Conservation (phyloP, 2,888 invertebrate species). For the Polydesmus complanatus region DNA sequence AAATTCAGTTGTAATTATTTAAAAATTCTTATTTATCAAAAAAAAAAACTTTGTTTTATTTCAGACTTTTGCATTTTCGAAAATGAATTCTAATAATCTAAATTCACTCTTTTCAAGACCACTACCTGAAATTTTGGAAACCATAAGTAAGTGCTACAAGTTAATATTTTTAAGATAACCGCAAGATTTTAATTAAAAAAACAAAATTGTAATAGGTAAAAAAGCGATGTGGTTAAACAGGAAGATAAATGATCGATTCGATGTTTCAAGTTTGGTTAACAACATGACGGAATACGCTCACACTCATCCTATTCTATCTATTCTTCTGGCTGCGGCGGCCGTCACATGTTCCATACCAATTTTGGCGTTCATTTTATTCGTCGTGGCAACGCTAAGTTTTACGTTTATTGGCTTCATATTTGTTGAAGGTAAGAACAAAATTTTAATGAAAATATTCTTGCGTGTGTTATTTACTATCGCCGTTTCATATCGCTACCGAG, state of each 20-base stretch:
- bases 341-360: not conserved
- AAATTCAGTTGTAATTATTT: too few relatives aligned
- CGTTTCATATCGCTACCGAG: too few relatives aligned
- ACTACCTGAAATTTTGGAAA: not conserved
- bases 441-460: too few relatives aligned
- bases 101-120: not conserved
- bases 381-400: constrained; percentile 5
- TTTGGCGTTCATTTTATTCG: constrained; percentile 3
- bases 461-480: too few relatives aligned
- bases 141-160: not conserved
- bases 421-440: constrained; percentile 8
- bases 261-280: not conserved
- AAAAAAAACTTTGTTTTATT: too few relatives aligned
- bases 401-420: constrained; percentile 8
- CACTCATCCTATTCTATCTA: not conserved
- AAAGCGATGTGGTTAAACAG: not conserved
- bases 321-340: not conserved
- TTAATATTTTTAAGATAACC: not conserved
- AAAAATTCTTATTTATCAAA: too few relatives aligned
- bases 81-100: not conserved
- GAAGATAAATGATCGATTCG: not conserved
- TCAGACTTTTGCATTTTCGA: not conserved
- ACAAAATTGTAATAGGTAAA: not conserved
- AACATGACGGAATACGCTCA: not conserved
- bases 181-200: not conserved